Evolutionary conservation across 2,888 invertebrate species (phyloP), one percentile per base, ranked within the genome.

Genomic region (Phyto melanocephala): DNA sequence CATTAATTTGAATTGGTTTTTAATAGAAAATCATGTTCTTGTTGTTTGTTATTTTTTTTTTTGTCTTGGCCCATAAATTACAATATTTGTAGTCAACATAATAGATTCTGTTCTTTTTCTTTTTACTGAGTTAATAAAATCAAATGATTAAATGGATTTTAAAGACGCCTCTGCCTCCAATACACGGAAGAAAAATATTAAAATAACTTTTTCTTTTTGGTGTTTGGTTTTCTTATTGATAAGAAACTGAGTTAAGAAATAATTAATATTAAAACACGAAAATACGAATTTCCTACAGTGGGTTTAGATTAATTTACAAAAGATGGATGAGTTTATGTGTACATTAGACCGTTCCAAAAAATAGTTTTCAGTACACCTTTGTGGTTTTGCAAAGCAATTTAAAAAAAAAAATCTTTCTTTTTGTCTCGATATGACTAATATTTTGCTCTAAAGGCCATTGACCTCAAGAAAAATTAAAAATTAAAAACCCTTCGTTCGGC

Each of bases 11-110:
- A 47, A 72, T 81, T 40, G 28, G 28, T 22, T 78, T 78, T 75
- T 74, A 77, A 81, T 71, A 37, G 82, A 70, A 82, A 82, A 82
- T 70, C 79, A 79, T 82, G 82, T 82, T 79, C 54, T 47, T 62
- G 28, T 52, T 78, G 63, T 74, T 50, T 5, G 52, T 74, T 52
- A 40, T 15, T 58, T 47, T 37, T 56, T 20, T 67, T 11, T 40
- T 17, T 42, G n/a, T 35, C 63, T 71, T 52, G 72, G 28, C 22
- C 54, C 65, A 82, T 82, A 82, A 82, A 79, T 82, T 79, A 78
- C 35, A 3, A 28, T 5, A 3, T 75, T 63, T 71, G 35, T 15
- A 40, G 33, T 65, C 62, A 37, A 72, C 52, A 72, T 20, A 72
- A 79, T 50, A 56, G 68, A 13, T 63, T 17, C 24, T 15, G 24